Evolutionary conservation across 2,888 invertebrate species (phyloP), one percentile per base, ranked within the genome.

Genomic region (Polydrusus tereticollis): DNA sequence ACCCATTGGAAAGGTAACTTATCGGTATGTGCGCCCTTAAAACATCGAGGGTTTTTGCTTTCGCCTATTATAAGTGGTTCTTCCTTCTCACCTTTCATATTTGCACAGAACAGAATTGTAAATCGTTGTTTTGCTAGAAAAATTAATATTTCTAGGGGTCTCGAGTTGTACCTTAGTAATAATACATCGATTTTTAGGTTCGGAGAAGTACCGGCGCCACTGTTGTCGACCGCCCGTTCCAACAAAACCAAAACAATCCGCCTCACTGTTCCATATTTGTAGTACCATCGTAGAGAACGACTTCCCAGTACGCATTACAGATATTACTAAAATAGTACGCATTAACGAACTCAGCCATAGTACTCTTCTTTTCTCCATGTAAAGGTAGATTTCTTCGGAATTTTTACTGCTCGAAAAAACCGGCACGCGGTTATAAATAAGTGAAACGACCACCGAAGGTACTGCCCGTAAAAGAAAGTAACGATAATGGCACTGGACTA

Each of bases 191-290:
- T n/a, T n/a, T n/a, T n/a, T n/a, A n/a, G n/a, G n/a, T n/a, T n/a
- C n/a, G n/a, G n/a, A n/a, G n/a, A n/a, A n/a, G n/a, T n/a, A n/a
- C n/a, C n/a, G 33, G 6, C 45, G 45, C 10, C 45, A 18, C 18
- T 45, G 45, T 10, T 5, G n/a, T 1, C n/a, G 1, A n/a, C 3
- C 10, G 18, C 45, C 18, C 20, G 20, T 20, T 45, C 45, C 20
- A 45, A 20, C 45, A 18, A 20, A 45, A 45, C 20, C 45, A 20
- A 43, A 45, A 20, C 18, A 45, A 45, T 70, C 70, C 70, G 58
- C 64, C 70, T 70, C 47, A 70, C 64, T 59, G 64, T 70, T 26
- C 70, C 70, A 65, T 70, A 70, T 70, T 70, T 29, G 70, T 70
- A 45, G 64, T 64, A 52, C 45, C 26, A 41, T 33, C 29, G 64